Evolutionary conservation across 2,797 vertebrate genomes (phyloP).

Genomic region (Rhynchotus rufescens): DNA sequence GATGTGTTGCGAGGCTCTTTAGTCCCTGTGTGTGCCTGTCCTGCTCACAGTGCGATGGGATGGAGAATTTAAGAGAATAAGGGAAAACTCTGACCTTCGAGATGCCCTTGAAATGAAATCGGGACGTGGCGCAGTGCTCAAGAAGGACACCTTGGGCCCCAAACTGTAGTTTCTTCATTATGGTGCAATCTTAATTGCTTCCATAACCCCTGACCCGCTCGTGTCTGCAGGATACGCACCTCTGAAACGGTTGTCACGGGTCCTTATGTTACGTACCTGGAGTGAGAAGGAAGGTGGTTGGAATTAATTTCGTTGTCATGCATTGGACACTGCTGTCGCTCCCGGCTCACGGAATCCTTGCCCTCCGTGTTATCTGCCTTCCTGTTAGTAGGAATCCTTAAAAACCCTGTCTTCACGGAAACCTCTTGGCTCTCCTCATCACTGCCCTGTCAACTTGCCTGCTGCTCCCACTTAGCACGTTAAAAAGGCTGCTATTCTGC

Average conservation of each 20-base stretch:
- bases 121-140: not conserved
- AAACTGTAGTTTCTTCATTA: not conserved
- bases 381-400: not conserved
- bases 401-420: not conserved
- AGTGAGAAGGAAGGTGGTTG: not conserved
- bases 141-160: not conserved
- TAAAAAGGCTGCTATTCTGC: conserved; percentile 8
- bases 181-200: not conserved
- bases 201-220: not conserved
- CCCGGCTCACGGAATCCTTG: not conserved
- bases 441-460: conserved; percentile 40
- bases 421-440: conserved; percentile 23
- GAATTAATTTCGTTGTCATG: not conserved
- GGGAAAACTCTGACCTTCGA: not conserved
- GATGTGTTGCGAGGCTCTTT: not conserved
- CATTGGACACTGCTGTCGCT: not conserved
- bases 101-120: not conserved
- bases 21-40: not conserved
- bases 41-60: rapidly evolving
- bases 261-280: not conserved
- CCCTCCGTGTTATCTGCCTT: not conserved
- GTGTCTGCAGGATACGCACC: not conserved
- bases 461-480: conserved; percentile 32
- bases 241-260: not conserved
- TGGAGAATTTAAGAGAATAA: not conserved